Evolutionary conservation across 2,888 invertebrate species (phyloP).

Genomic region (Melinaea menophilus): DNA sequence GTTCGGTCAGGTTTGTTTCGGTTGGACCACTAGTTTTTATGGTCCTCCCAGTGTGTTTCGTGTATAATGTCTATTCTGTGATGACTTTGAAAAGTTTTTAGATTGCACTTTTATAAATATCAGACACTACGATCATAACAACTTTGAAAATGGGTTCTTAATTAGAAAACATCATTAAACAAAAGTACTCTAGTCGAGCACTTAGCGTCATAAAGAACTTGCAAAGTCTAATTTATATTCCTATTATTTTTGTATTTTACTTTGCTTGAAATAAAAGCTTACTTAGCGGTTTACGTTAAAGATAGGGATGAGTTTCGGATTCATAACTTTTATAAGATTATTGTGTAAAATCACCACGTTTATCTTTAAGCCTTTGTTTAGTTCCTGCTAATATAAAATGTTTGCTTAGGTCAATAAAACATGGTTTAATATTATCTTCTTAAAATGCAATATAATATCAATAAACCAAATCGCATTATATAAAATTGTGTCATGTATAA

Average conservation of each 20-base stretch:
- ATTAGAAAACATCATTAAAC: background rate
- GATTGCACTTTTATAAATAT: background rate
- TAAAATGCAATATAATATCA: too few species aligned
- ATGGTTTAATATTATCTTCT: too few species aligned
- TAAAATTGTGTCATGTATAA: background rate
- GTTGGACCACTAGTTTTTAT: constrained; percentile 26
- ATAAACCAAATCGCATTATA: too few species aligned
- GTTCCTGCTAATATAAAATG: too few species aligned
- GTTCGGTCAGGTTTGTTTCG: constrained; percentile 34
- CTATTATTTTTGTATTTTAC: background rate
- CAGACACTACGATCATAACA: background rate
- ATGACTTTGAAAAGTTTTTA: constrained; percentile 3
- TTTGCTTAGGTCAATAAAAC: too few species aligned
- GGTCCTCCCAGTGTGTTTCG: constrained; percentile 6
- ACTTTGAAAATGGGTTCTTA: background rate
- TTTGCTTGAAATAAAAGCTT: too few species aligned
- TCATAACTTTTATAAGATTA: too few species aligned
- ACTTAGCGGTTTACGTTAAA: too few species aligned
- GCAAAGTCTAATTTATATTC: background rate
- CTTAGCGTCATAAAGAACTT: background rate
- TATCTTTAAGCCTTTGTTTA: too few species aligned
- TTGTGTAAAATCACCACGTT: too few species aligned
- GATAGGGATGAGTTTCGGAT: too few species aligned
- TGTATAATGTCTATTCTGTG: constrained; percentile 8
- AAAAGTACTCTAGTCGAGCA: background rate